Evolutionary conservation across 1,140 invertebrate species (phyloP), one percentile per base, ranked within the genome.

Genomic region (Eumaeus atala): DNA sequence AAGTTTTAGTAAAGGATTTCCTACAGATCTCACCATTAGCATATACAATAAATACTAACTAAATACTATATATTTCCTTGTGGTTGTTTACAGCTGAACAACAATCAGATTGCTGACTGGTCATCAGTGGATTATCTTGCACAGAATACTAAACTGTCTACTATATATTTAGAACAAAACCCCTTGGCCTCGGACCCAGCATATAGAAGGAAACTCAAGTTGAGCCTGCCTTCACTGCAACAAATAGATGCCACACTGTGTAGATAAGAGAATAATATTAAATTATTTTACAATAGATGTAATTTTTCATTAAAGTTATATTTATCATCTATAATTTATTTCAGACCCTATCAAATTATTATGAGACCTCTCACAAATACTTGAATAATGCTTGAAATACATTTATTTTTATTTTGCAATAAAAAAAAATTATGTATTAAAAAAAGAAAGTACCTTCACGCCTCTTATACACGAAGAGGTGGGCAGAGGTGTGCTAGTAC

Each of bases 211-310:
- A 99, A 99, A 87, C 90, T 99, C 14, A 98, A 96, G 83, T 78
- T 98, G 37, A 90, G 93, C 8, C 85, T 98, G 16, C 97, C 97
- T 0, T 93, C 93, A 72, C 86, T 99, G 16, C 89, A 91, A 50
- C 97, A 99, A 84, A 95, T 99, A 61, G 98, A 99, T 90, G 97
- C 98, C 7, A 98, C 97, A 33, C 83, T 97, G 59, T 97, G 95
- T 86, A 91, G 90, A 89, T 84, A 80, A 82, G 67, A 69, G 48
- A 50, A 51, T 57, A 47, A 28, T 53, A 55, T 61, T 58, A 34
- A n/a, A n/a, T n/a, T 47, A 28, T 42, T 54, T 56, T 16, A 17
- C 51, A 49, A 14, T 44, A 44, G 40, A 17, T 16, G 55, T 47
- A 53, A 38, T 33, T 38, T 1, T 34, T 9, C 9, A 50, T 42